Evolutionary conservation across 2,888 invertebrate species (phyloP).

Genomic region (Drosophila setosimentum): DNA sequence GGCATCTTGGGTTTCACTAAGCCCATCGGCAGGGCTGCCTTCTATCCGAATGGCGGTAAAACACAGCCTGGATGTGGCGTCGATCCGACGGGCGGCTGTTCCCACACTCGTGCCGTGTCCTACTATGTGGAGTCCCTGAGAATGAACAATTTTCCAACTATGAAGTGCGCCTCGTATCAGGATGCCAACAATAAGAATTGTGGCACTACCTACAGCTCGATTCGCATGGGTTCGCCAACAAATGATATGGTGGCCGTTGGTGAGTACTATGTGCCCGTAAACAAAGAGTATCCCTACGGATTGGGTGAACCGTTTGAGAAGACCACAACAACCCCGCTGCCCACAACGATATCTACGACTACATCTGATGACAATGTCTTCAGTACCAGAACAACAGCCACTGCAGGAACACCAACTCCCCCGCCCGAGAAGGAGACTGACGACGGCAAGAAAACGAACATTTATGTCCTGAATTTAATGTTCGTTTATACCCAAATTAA

Average conservation of each 20-base stretch:
- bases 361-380: conserved; percentile 4
- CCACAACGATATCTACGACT: conserved; percentile 21
- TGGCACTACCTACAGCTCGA: conserved; percentile 59
- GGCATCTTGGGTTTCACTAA: conserved; percentile 76
- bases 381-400: conserved; percentile 7
- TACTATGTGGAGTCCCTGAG: conserved; percentile 85
- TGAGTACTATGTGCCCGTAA: conserved; percentile 80
- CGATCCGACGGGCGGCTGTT: conserved; percentile 83
- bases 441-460: conserved; percentile 40
- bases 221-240: conserved; percentile 72
- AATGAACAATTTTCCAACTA: conserved; percentile 75
- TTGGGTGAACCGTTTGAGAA: conserved; percentile 34
- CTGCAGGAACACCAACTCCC: neutral
- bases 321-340: conserved; percentile 8
- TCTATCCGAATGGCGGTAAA: conserved; percentile 87
- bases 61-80: conserved; percentile 86
- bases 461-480: conserved; percentile 66
- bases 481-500: conserved; percentile 56
- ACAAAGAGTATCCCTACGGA: conserved; percentile 76
- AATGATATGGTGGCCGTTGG: conserved; percentile 75
- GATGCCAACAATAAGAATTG: conserved; percentile 74
- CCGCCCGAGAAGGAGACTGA: conserved; percentile 33
- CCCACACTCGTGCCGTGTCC: conserved; percentile 85
- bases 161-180: conserved; percentile 67
- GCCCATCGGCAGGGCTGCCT: conserved; percentile 85